These are phyloP conservation scores for Bradypodion ventrale DNA, from an alignment of 2,797 vertebrate genomes.

Conservation along the genomic window DNA sequence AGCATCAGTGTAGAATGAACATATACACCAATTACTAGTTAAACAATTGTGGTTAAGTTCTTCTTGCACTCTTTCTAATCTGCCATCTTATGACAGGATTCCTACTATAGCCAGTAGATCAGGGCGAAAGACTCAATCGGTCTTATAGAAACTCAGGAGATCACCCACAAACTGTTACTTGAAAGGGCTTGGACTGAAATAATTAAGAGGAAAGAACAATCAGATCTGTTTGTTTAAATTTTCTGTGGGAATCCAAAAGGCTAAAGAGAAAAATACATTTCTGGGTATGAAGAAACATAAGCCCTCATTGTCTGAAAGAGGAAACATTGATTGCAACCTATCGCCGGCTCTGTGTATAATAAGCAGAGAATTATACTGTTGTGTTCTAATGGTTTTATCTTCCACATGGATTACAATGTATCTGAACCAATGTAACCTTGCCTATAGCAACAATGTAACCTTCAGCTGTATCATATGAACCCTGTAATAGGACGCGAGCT, in stretches of 20 bases:
- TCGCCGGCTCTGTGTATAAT: conserved; percentile 18
- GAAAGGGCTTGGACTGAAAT: conserved; percentile 34
- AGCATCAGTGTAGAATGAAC: conserved; percentile 1
- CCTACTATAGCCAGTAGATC: background rate
- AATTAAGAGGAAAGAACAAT: conserved; percentile 49
- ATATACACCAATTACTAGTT: conserved; percentile 3
- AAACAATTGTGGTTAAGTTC: conserved; percentile 15
- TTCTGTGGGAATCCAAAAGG: conserved; percentile 26
- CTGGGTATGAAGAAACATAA: conserved; percentile 26
- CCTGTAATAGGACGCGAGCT: too few relatives aligned
- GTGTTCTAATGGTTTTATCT: too few relatives aligned
- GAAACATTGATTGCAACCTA: conserved; percentile 47
- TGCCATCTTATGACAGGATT: conserved; percentile 10
- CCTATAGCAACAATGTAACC: too few relatives aligned
- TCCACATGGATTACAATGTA: too few relatives aligned
- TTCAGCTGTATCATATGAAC: too few relatives aligned
- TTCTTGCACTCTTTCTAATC: background rate
- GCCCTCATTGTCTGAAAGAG: conserved; percentile 30
- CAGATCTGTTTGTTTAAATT: conserved; percentile 49
- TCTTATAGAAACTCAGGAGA: conserved; percentile 3
- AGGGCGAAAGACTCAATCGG: background rate
- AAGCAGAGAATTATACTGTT: conserved; percentile 22
- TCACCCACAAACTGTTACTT: conserved; percentile 8
- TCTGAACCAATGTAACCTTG: too few relatives aligned
- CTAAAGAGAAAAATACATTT: conserved; percentile 32